Percentiles rank a stretch among this genome's conserved stretches.
Conservation (phyloP, 2,797 vertebrate species). For the Manis crassicaudata region DNA sequence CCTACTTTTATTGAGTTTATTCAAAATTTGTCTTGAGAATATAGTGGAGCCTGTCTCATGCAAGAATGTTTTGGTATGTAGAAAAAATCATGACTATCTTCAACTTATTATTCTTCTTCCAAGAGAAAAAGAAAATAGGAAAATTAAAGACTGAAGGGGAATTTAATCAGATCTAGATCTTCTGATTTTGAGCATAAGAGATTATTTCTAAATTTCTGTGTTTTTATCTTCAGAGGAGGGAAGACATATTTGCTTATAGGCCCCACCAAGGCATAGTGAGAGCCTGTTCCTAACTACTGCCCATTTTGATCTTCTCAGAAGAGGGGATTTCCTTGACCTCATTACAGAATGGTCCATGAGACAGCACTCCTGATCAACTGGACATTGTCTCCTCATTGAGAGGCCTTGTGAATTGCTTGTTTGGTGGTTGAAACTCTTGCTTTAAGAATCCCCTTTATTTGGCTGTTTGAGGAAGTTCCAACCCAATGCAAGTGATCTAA, state of each 20-base stretch:
- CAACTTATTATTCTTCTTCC: neutral
- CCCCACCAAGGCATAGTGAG: neutral
- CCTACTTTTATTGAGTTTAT: neutral
- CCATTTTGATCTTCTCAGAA: neutral
- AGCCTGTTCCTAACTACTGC: neutral
- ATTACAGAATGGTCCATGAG: neutral
- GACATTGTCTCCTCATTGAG: neutral
- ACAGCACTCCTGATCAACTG: fast-evolving
- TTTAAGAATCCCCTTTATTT: neutral
- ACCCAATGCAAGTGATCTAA: neutral
- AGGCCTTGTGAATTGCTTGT: neutral
- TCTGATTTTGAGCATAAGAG: neutral
- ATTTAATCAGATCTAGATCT: neutral
- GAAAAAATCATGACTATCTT: neutral
- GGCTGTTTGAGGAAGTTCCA: neutral
- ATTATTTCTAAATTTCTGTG: neutral
- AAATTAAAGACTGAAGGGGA: neutral
- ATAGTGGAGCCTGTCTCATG: neutral
- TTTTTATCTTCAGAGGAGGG: neutral
- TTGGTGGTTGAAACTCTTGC: neutral
- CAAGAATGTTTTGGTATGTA: neutral
- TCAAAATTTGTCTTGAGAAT: neutral
- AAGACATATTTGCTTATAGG: neutral
- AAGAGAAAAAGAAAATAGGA: neutral
- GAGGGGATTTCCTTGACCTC: neutral